These are phyloP conservation scores for Aphelinus atriplicis DNA, from an alignment of 1,140 invertebrate genomes.

Conservation along the genomic window DNA sequence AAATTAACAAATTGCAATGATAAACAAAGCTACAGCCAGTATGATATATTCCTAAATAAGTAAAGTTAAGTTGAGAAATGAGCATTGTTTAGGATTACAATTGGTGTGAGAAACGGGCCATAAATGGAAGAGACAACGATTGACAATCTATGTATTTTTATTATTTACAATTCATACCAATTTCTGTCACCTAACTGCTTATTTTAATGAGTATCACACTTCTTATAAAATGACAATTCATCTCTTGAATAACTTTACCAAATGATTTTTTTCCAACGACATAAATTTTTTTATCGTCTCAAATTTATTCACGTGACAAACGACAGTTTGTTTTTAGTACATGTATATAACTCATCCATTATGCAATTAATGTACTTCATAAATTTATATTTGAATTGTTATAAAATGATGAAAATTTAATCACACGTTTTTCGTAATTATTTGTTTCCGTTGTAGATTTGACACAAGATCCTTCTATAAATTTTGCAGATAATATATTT, in stretches of 20 bases:
- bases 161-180: conserved; percentile 38
- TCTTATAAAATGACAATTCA: conserved; percentile 49
- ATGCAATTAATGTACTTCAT: background rate
- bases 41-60: too few species aligned
- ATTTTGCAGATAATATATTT: conserved; percentile 33
- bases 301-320: too few species aligned
- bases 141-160: conserved; percentile 53
- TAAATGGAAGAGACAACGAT: conserved; percentile 8
- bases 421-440: conserved; percentile 19
- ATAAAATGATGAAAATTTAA: conserved; percentile 33
- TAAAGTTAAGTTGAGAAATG: too few species aligned
- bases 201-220: conserved; percentile 49
- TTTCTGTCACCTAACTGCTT: conserved; percentile 37
- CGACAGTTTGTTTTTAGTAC: background rate
- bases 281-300: too few species aligned
- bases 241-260: background rate
- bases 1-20: too few species aligned
- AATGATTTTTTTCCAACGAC: too few species aligned
- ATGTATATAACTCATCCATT: background rate
- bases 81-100: too few species aligned
- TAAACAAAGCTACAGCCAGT: too few species aligned
- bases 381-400: conserved; percentile 18
- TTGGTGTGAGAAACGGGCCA: too few species aligned
- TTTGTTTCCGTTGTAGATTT: background rate
- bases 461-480: conserved; percentile 16